Evolutionary conservation across 2,113 vertebrate species (phyloP).

Genomic region (Rhea americana): DNA sequence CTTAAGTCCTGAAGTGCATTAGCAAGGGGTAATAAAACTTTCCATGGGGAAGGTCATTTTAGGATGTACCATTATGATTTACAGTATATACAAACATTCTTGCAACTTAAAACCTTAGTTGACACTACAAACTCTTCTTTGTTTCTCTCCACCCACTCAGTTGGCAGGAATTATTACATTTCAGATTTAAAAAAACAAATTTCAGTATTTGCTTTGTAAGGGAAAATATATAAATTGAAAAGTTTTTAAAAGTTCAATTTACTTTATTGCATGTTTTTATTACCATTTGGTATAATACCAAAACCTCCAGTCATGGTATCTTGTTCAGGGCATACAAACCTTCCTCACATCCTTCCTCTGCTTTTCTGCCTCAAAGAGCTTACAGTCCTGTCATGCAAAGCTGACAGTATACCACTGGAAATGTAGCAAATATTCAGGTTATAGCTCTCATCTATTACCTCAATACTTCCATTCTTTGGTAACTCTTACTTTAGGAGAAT

Average conservation of each 20-base stretch:
- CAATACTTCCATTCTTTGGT: background rate
- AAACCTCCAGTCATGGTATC: background rate
- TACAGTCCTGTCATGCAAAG: accelerated
- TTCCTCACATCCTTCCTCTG: background rate
- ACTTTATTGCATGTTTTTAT: background rate
- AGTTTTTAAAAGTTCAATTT: background rate
- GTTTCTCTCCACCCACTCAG: background rate
- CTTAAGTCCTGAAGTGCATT: background rate
- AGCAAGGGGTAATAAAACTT: background rate
- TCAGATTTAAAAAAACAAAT: background rate
- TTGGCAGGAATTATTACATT: background rate
- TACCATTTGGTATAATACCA: background rate
- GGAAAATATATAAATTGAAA: background rate
- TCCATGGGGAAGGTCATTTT: background rate
- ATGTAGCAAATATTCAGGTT: accelerated
- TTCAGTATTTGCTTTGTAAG: background rate
- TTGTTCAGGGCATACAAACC: accelerated
- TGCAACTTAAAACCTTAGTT: background rate
- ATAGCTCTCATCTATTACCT: background rate
- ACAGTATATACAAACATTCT: background rate
- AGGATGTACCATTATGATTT: background rate
- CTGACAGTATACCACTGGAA: background rate
- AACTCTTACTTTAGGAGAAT: background rate
- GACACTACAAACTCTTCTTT: background rate
- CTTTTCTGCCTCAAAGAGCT: background rate